phyloP scores from a whole-genome alignment of 2,888 invertebrate genomes.

The Dynastes grantii region DNA sequence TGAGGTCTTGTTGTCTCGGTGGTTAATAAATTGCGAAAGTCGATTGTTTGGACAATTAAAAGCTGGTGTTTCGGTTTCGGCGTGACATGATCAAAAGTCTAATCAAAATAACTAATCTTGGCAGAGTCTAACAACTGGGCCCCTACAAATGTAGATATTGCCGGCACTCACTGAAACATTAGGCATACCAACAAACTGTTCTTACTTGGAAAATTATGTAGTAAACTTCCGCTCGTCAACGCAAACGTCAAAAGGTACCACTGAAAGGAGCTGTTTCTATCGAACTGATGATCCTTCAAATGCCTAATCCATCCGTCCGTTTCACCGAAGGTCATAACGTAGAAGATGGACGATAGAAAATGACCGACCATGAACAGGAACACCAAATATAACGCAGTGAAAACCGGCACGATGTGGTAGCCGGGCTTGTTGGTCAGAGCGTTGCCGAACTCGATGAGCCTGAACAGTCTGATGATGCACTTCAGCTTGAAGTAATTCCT shows the following conservation, averaged over 20 bases:
- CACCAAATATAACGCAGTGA: constrained; percentile 17
- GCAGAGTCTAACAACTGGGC: too few species aligned
- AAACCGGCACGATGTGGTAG: constrained; percentile 18
- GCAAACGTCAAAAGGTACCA: constrained; percentile 40
- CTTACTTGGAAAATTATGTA: constrained; percentile 46
- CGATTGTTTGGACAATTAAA: too few species aligned
- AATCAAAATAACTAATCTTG: too few species aligned
- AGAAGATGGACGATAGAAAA: constrained; percentile 15
- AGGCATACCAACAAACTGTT: too few species aligned
- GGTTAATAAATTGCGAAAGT: too few species aligned
- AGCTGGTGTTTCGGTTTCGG: too few species aligned
- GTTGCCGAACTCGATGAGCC: constrained; percentile 25
- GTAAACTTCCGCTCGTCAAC: constrained; percentile 35
- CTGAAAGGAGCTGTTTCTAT: constrained; percentile 12
- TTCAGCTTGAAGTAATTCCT: constrained; percentile 46
- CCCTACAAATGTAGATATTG: too few species aligned
- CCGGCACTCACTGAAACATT: too few species aligned
- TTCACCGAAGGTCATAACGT: background rate
- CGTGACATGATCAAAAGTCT: too few species aligned
- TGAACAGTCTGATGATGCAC: constrained; percentile 40
- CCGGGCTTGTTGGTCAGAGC: constrained; percentile 36
- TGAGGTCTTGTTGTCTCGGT: too few species aligned
- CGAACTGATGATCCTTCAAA: constrained; percentile 38
- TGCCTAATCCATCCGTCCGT: constrained; percentile 39
- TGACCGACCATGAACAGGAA: constrained; percentile 28